Evolutionary conservation across 2,888 invertebrate species (phyloP), one percentile per base, ranked within the genome.

Genomic region (Drosophila aldrichi): DNA sequence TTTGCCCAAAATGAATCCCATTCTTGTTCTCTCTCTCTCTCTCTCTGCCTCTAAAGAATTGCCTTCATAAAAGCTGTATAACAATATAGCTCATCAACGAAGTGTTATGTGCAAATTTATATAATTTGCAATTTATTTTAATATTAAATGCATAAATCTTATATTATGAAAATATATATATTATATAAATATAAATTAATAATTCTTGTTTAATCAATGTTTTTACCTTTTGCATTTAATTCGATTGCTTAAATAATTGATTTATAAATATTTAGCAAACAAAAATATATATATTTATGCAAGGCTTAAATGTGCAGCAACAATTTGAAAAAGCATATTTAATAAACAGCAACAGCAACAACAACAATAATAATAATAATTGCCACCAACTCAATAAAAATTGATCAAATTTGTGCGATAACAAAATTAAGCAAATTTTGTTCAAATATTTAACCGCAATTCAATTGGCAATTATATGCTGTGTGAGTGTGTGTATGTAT

Each of bases 381-480:
- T 52, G 34, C 54, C 36, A 38, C n/a, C 38, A 68, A 20, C 29
- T 43, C 36, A 66, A 36, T 40, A 52, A 22, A 43, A 18, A 14
- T 40, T 43, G 20, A 38, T 60, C 22, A 14, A 62, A 64, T 70
- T 55, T 49, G 58, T 38, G 41, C 29, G 32, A 34, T 41, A 59
- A 70, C 57, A 52, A 52, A 54, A 70, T 79, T 74, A 56, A 58
- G 36, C 59, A 63, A 74, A 22, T 44, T 63, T 79, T 70, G 56
- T 59, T 58, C 71, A 81, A 74, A 81, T 87, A 70, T 77, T 81
- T 66, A 72, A 87, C 84, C 89, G 20, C 88, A 87, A 77, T 74
- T 82, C 62, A 73, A 77, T 76, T 81, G 64, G 54, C 71, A 73
- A 66, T 74, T 74, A 78, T 72, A 8, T 51, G 16, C 60, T 64